Evolutionary conservation across 2,113 vertebrate species (phyloP).

Genomic region (Indicator indicator): DNA sequence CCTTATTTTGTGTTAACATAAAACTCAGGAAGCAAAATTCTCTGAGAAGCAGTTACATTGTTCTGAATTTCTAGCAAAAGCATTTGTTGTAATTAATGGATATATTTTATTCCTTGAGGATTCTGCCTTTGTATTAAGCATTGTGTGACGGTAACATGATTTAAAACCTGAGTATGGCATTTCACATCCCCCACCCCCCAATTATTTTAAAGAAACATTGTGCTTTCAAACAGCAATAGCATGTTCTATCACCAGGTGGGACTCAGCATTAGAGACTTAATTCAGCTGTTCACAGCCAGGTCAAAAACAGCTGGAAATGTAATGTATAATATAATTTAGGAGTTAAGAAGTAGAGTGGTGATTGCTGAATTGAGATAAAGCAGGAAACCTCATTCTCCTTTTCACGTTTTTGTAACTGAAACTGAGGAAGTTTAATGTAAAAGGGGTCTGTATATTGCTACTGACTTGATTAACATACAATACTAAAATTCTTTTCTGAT

Average conservation of each 20-base stretch:
- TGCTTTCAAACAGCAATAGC: not conserved
- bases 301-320: not conserved
- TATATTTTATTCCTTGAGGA: not conserved
- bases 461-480: not conserved
- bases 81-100: not conserved
- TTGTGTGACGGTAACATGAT: not conserved
- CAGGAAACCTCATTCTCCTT: not conserved
- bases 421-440: not conserved
- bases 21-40: not conserved
- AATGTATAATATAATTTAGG: not conserved
- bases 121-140: not conserved
- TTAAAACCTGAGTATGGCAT: not conserved
- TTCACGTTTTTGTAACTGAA: not conserved
- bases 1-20: not conserved
- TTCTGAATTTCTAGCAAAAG: not conserved
- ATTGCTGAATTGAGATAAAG: not conserved
- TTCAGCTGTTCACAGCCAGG: not conserved
- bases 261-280: not conserved
- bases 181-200: accelerated
- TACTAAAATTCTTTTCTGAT: not conserved
- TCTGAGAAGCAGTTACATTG: not conserved
- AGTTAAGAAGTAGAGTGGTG: not conserved
- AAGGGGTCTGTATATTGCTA: not conserved
- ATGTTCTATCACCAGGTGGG: not conserved
- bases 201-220: not conserved